Evolutionary conservation across 2,888 invertebrate species (phyloP).

Genomic region (Chrysolina oricalcia): DNA sequence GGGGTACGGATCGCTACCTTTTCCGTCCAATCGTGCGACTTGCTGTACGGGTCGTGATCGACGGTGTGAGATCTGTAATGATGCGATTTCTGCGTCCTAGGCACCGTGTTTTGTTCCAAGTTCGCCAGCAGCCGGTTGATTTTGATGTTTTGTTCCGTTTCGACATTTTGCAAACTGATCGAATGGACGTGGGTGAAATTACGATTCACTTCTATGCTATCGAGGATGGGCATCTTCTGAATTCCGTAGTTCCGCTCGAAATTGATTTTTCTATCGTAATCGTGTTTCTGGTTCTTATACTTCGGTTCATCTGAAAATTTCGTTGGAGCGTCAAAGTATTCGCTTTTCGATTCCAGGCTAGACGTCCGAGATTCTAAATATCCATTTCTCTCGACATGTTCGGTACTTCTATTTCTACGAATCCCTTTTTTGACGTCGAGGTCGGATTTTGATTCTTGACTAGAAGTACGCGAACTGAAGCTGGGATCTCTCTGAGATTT

Average conservation of each 20-base stretch:
- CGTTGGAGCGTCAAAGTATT: constrained; percentile 75
- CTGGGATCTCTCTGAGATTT: constrained; percentile 72
- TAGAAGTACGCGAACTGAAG: constrained; percentile 76
- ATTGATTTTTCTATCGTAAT: constrained; percentile 69
- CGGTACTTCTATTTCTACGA: constrained; percentile 62
- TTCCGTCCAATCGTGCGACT: constrained; percentile 76
- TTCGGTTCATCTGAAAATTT: constrained; percentile 61
- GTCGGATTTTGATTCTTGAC: constrained; percentile 79
- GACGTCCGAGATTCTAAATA: constrained; percentile 78
- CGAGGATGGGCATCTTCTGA: constrained; percentile 59
- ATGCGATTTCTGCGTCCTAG: constrained; percentile 66
- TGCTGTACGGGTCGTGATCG: constrained; percentile 55
- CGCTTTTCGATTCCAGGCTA: constrained; percentile 80
- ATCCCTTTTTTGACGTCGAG: constrained; percentile 67
- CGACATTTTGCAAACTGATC: constrained; percentile 81
- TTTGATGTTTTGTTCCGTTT: constrained; percentile 77
- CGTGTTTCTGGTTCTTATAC: constrained; percentile 56
- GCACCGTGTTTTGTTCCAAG: constrained; percentile 73
- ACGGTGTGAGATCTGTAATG: constrained; percentile 49
- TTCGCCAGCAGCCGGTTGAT: constrained; percentile 73
- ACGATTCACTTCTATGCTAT: constrained; percentile 47
- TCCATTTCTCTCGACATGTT: constrained; percentile 61
- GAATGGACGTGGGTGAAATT: constrained; percentile 76
- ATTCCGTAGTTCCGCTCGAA: constrained; percentile 71
- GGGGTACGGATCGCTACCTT: constrained; percentile 72